These are phyloP conservation scores for Euura lappo DNA, from an alignment of 1,140 invertebrate genomes.

Conservation along the genomic window DNA sequence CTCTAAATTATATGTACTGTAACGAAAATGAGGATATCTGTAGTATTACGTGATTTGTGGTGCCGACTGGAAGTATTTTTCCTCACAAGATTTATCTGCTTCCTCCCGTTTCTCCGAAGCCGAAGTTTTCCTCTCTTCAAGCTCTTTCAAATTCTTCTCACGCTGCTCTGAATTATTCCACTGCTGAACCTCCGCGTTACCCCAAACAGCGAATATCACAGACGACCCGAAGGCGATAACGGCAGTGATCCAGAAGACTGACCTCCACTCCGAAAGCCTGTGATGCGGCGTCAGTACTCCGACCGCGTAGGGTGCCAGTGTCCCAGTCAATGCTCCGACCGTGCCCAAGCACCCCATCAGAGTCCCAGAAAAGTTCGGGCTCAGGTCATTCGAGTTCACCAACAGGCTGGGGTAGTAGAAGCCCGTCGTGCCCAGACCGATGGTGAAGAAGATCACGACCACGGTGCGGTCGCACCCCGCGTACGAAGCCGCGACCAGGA, in stretches of 20 bases:
- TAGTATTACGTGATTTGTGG: conserved; percentile 13
- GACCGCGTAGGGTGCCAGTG: conserved; percentile 74
- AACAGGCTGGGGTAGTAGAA: conserved; percentile 69
- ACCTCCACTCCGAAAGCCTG: conserved; percentile 60
- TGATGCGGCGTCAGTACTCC: conserved; percentile 69
- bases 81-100: conserved; percentile 30
- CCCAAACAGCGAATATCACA: conserved; percentile 54
- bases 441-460: conserved; percentile 56
- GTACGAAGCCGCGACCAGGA: conserved; percentile 61
- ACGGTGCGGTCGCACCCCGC: conserved; percentile 55
- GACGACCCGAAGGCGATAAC: conserved; percentile 56
- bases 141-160: too few relatives aligned
- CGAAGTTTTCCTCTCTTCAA: conserved; percentile 11
- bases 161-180: conserved; percentile 35
- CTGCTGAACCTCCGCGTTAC: conserved; percentile 44
- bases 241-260: conserved; percentile 63
- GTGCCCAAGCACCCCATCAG: conserved; percentile 80
- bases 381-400: conserved; percentile 50
- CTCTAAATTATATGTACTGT: too few relatives aligned
- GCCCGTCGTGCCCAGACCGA: conserved; percentile 72
- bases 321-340: conserved; percentile 73
- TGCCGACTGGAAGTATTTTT: conserved; percentile 29
- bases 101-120: conserved; percentile 14
- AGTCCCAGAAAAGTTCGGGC: conserved; percentile 75
- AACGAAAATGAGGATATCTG: too few relatives aligned